Conservation (phyloP, 1,140 invertebrate genomes). For the Cydia fagiglandana region DNA sequence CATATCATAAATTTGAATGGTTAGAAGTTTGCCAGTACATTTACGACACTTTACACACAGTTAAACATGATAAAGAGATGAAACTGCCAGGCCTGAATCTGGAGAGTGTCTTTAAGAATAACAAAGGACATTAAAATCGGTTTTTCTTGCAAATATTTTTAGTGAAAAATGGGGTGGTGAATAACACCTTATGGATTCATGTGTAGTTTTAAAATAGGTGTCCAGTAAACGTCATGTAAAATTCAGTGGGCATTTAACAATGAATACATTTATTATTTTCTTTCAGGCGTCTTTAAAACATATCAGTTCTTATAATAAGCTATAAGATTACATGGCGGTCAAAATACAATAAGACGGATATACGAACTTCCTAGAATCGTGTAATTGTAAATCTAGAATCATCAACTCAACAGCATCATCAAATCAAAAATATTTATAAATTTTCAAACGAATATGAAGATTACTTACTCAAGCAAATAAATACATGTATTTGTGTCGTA, state of each 20-base stretch:
- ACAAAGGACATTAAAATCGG: constrained; percentile 7
- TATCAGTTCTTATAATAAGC: no score
- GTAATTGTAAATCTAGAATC: background rate
- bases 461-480: background rate
- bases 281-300: background rate
- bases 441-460: background rate
- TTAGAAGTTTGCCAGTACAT: constrained; percentile 36
- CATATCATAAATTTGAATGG: constrained; percentile 32
- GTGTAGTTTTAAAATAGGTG: background rate
- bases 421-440: background rate
- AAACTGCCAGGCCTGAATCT: constrained; percentile 30
- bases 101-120: constrained; percentile 21
- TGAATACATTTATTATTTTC: background rate
- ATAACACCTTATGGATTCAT: background rate
- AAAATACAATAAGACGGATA: no score
- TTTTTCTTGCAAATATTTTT: background rate
- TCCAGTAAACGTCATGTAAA: no score
- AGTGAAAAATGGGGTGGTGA: background rate
- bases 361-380: no score
- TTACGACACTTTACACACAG: constrained; percentile 36
- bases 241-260: background rate
- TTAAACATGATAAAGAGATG: constrained; percentile 36
- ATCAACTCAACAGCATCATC: no score
- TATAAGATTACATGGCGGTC: background rate
- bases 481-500: constrained; percentile 20